phyloP scores from a whole-genome alignment of 2,113 vertebrate species.

The Vulpes lagopus region DNA sequence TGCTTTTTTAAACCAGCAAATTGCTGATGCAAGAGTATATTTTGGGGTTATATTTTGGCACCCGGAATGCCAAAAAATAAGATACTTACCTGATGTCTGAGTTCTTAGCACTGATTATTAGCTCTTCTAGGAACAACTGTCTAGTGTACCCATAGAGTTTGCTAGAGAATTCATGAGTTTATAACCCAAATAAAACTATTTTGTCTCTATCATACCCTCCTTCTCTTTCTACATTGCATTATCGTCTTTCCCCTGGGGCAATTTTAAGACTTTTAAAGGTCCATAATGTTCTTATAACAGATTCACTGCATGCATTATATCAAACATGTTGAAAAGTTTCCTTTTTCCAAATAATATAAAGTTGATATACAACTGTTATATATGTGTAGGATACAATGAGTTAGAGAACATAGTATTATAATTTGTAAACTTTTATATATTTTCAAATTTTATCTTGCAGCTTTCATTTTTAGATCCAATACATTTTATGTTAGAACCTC shows the following conservation, averaged over 20 bases:
- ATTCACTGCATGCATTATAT: neutral
- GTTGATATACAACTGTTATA: neutral
- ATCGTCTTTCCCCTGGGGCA: neutral
- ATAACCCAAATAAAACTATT: neutral
- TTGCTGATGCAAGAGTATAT: conserved; percentile 6
- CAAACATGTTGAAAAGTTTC: neutral
- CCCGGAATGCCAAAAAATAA: neutral
- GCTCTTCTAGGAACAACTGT: neutral
- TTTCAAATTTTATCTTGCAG: conserved; percentile 16
- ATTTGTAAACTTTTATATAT: neutral
- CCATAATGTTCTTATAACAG: neutral
- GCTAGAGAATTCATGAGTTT: neutral
- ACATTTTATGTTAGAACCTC: neutral
- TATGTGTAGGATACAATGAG: neutral
- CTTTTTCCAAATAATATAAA: neutral
- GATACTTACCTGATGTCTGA: neutral
- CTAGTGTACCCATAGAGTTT: neutral
- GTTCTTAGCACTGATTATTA: neutral
- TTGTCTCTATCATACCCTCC: neutral
- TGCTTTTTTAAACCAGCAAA: neutral
- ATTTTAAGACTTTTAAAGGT: neutral
- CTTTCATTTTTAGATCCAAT: neutral
- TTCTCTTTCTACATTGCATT: neutral
- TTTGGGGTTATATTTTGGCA: conserved; percentile 41
- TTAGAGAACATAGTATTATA: neutral